Evolutionary conservation across 2,113 vertebrate genomes (phyloP).

Genomic region (Mormyrus iriodes): DNA sequence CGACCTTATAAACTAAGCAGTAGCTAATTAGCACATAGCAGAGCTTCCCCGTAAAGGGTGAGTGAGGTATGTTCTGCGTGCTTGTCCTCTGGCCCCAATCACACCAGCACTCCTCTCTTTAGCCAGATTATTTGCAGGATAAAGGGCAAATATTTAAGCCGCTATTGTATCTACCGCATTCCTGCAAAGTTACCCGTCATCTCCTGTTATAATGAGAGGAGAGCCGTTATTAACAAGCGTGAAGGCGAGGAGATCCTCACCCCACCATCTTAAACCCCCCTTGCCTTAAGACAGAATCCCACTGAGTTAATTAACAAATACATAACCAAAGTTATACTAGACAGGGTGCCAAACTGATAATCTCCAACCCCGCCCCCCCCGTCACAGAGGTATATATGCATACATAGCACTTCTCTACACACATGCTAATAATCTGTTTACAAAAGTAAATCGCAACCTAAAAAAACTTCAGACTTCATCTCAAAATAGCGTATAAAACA

Average conservation of each 20-base stretch:
- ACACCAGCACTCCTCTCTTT: not conserved
- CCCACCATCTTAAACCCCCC: not conserved
- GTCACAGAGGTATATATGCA: not conserved
- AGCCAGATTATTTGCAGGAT: not conserved
- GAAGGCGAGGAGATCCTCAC: not conserved
- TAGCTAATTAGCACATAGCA: conserved; percentile 49
- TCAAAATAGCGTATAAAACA: not conserved
- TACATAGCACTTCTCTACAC: not conserved
- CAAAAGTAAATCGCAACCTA: not conserved
- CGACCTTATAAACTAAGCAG: conserved; percentile 38
- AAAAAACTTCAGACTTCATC: not conserved
- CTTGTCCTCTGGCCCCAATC: not conserved
- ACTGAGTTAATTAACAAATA: not conserved
- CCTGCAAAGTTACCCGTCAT: not conserved
- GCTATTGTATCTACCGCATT: not conserved
- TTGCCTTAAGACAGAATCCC: not conserved
- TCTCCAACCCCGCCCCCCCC: not conserved
- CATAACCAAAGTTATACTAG: not conserved
- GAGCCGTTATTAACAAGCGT: not conserved
- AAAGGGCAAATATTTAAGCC: not conserved
- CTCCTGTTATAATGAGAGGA: not conserved
- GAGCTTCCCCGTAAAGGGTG: conserved; percentile 33
- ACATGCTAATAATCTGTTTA: not conserved
- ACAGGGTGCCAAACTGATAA: not conserved
- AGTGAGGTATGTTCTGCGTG: not conserved